These are phyloP conservation scores for Chaetodon trifasciatus DNA, from an alignment of 2,797 vertebrate genomes.

Conservation along the genomic window DNA sequence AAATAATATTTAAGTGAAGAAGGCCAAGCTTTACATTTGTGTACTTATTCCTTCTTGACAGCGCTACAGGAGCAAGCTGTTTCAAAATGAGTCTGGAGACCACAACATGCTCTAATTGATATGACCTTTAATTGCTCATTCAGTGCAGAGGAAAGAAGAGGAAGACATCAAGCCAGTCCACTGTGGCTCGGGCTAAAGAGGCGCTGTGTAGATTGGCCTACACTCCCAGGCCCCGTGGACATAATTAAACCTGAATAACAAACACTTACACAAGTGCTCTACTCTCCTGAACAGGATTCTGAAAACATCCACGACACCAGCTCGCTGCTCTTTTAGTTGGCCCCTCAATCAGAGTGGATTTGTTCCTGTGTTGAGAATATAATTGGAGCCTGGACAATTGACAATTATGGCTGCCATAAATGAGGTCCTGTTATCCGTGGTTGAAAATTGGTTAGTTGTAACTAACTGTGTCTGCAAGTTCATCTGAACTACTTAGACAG, in stretches of 20 bases:
- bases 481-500: slow-evolving; percentile 28
- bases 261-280: slow-evolving; percentile 85
- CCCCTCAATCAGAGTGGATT: slow-evolving; percentile 79
- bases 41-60: slow-evolving; percentile 78
- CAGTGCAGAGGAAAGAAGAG: slow-evolving; percentile 84
- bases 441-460: slow-evolving; percentile 42
- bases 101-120: slow-evolving; percentile 89
- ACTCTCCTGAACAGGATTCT: slow-evolving; percentile 79
- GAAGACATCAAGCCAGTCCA: slow-evolving; percentile 88
- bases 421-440: slow-evolving; percentile 60
- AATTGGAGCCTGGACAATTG: slow-evolving; percentile 78
- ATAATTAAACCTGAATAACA: slow-evolving; percentile 91
- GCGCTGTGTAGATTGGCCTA: slow-evolving; percentile 83
- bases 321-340: slow-evolving; percentile 70
- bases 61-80: slow-evolving; percentile 83
- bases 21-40: slow-evolving; percentile 68
- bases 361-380: slow-evolving; percentile 74
- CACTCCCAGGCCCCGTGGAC: slow-evolving; percentile 87
- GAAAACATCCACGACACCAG: slow-evolving; percentile 82
- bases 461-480: slow-evolving; percentile 42
- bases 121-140: slow-evolving; percentile 91
- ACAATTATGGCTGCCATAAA: slow-evolving; percentile 76
- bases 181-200: slow-evolving; percentile 85
- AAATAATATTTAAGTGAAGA: slow-evolving; percentile 52
- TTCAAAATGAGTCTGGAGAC: slow-evolving; percentile 88